Evolutionary conservation across 2,113 vertebrate genomes (phyloP).

Genomic region (Clarias macrocephalus): DNA sequence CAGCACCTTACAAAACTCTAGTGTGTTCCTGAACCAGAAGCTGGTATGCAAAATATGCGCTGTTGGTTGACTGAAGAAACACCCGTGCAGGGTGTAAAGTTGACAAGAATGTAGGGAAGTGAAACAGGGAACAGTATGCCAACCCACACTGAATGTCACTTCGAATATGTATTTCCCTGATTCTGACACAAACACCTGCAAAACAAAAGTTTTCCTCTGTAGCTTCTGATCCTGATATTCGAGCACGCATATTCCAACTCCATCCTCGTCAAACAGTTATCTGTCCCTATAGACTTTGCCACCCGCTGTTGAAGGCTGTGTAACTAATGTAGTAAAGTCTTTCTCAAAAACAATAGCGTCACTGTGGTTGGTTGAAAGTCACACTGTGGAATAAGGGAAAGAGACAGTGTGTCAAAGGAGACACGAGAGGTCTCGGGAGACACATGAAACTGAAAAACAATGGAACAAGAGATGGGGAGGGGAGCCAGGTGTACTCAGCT

Average conservation of each 20-base stretch:
- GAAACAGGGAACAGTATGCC: slow-evolving; percentile 2
- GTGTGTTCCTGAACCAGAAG: neutral
- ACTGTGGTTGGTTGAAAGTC: slow-evolving; percentile 7
- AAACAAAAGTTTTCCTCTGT: neutral
- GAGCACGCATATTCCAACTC: neutral
- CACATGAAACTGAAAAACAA: slow-evolving; percentile 49
- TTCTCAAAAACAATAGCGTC: slow-evolving; percentile 31
- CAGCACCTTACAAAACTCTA: neutral
- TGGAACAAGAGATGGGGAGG: slow-evolving; percentile 45
- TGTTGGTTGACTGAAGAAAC: slow-evolving; percentile 33
- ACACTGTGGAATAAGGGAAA: slow-evolving; percentile 24
- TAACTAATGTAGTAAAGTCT: neutral
- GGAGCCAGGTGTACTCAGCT: slow-evolving; percentile 47
- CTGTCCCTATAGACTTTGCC: neutral
- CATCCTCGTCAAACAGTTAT: too few relatives aligned
- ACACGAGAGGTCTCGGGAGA: slow-evolving; percentile 41
- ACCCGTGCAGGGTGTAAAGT: slow-evolving; percentile 12
- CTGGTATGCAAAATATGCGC: slow-evolving; percentile 27
- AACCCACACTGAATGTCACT: neutral
- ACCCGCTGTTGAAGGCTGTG: neutral
- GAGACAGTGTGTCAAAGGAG: slow-evolving; percentile 37
- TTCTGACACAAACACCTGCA: neutral
- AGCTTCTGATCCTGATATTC: neutral
- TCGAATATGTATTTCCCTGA: neutral
- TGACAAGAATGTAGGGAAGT: slow-evolving; percentile 21